Conservation (phyloP, 2,797 vertebrate species). For the Pseudochaenichthys georgianus region DNA sequence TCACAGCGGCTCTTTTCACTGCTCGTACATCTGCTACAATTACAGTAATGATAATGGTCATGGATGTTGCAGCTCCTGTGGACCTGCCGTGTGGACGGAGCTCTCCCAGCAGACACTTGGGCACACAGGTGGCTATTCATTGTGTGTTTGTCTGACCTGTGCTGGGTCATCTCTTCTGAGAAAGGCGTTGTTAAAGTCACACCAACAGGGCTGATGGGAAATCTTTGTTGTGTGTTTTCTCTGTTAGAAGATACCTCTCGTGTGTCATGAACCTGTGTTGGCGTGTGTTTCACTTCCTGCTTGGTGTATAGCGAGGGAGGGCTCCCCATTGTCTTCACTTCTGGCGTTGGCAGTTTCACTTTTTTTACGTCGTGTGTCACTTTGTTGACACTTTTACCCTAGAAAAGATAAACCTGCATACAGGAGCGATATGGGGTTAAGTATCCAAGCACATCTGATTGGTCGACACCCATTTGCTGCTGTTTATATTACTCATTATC, state of each 20-base stretch:
- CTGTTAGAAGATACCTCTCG: conserved; percentile 30
- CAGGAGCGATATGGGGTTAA: too few relatives aligned
- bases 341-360: too few relatives aligned
- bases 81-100: not conserved
- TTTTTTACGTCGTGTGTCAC: too few relatives aligned
- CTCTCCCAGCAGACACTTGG: too few relatives aligned
- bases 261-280: conserved; percentile 27
- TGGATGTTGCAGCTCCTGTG: not conserved
- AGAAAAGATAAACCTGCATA: too few relatives aligned
- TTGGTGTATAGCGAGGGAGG: not conserved
- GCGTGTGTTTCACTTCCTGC: conserved; percentile 41
- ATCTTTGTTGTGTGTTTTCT: not conserved
- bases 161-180: not conserved
- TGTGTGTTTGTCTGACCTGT: not conserved
- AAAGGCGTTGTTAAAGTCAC: not conserved
- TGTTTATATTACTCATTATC: not conserved
- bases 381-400: too few relatives aligned
- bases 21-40: conserved; percentile 7
- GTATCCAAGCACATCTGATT: too few relatives aligned
- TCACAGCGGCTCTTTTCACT: conserved; percentile 6
- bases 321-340: conserved; percentile 28
- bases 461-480: too few relatives aligned
- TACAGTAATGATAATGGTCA: conserved; percentile 9
- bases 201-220: not conserved
- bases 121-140: too few relatives aligned